phyloP scores from a whole-genome alignment of 2,888 invertebrate species.

The Oxyteleia sp. region DNA sequence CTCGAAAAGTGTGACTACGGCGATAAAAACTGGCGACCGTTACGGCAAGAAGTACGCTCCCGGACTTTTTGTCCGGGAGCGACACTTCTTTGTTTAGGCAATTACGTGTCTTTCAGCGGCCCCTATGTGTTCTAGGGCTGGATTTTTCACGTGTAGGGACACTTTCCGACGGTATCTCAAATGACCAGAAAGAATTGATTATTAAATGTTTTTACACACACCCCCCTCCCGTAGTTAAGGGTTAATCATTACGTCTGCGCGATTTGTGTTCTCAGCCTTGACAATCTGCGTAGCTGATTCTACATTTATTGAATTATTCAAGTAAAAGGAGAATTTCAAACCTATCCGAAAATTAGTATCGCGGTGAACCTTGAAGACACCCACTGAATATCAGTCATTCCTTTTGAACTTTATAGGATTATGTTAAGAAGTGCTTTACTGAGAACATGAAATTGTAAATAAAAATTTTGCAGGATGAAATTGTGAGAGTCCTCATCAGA shows the following conservation, averaged over 20 bases:
- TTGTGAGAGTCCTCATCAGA: too few relatives aligned
- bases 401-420: too few relatives aligned
- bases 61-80: constrained; percentile 8
- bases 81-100: constrained; percentile 44
- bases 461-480: too few relatives aligned
- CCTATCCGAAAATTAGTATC: too few relatives aligned
- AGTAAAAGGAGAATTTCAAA: too few relatives aligned
- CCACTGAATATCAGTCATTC: too few relatives aligned
- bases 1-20: not conserved
- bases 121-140: constrained; percentile 26
- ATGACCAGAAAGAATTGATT: too few relatives aligned
- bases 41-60: constrained; percentile 41
- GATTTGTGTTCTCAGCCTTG: constrained; percentile 25
- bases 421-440: too few relatives aligned
- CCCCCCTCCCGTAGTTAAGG: constrained; percentile 26
- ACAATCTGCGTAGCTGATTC: constrained; percentile 9
- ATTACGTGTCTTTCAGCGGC: constrained; percentile 4
- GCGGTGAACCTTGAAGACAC: too few relatives aligned
- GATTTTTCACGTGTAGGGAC: too few relatives aligned
- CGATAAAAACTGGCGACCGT: constrained; percentile 15
- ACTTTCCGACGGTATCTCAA: not conserved
- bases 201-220: too few relatives aligned
- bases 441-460: too few relatives aligned
- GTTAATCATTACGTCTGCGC: constrained; percentile 13
- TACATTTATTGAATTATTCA: constrained; percentile 11